Percentiles rank a stretch among this genome's conserved stretches.
Conservation (phyloP, 2,113 vertebrate genomes). For the Macrotis lagotis region DNA sequence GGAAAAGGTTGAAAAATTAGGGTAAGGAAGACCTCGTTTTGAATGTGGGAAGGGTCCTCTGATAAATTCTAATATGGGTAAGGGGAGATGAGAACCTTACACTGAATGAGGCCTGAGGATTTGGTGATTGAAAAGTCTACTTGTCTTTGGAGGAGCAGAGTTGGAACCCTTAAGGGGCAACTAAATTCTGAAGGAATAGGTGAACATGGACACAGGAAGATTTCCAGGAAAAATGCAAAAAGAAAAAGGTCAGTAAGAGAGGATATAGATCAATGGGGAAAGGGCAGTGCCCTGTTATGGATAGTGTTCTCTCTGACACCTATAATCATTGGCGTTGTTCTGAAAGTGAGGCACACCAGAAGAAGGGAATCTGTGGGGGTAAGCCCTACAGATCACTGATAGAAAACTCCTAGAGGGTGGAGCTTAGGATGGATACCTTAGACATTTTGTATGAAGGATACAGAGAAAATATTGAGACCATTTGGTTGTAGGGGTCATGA, state of each 20-base stretch:
- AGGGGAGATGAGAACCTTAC: not conserved
- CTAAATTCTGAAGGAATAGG: not conserved
- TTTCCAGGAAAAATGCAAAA: not conserved
- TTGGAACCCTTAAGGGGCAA: not conserved
- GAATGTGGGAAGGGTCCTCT: too few species aligned
- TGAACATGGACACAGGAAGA: not conserved
- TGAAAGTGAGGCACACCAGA: not conserved
- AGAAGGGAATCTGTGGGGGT: not conserved
- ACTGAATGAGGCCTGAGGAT: not conserved
- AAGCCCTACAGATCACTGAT: not conserved
- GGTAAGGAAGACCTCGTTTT: not conserved
- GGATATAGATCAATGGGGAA: not conserved
- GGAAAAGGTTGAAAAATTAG: not conserved
- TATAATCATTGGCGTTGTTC: not conserved
- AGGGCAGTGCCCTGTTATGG: too few species aligned
- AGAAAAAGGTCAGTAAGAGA: not conserved
- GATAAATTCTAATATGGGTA: not conserved
- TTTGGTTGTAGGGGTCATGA: not conserved
- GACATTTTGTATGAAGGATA: not conserved
- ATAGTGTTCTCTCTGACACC: not conserved
- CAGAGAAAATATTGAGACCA: not conserved
- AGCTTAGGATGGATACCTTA: not conserved
- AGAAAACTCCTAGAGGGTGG: not conserved
- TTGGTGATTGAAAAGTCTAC: not conserved
- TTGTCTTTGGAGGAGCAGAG: not conserved